Evolutionary conservation across 2,113 vertebrate genomes (phyloP), one percentile per base, ranked within the genome.

Genomic region (Haemorhous mexicanus): DNA sequence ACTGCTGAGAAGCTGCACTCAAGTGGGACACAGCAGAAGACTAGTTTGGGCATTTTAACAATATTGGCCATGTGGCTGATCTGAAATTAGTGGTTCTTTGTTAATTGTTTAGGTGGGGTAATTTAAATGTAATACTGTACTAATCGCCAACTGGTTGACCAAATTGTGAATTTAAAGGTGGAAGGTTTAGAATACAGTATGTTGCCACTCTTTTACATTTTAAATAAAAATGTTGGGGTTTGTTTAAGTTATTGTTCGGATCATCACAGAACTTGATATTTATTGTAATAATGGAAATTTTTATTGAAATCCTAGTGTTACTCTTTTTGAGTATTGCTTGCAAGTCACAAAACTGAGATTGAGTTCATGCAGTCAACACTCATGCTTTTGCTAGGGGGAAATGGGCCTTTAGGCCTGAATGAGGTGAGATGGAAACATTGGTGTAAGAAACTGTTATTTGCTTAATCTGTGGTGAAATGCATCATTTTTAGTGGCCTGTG

Each of bases 51-150:
- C 96, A 96, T 96, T 97, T 87, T 70, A 81, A 72, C 85, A 67
- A 49, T 73, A 70, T 26, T 77, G 68, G 86, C 80, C 53, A 17
- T 49, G 55, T 68, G 82, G 49, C 59, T 95, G 84, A 91, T 93
- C 52, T 73, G 83, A 93, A 69, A 94, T 91, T 70, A 89, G 33
- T 90, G 46, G 41, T 93, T 96, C 82, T 96, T 91, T 80, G 84
- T 94, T 95, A 84, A 84, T 95, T 97, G 50, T 97, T 73, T 94
- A 41, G 61, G 33, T 35, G 55, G 68, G 63, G n/a, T 95, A 97
- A 96, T 96, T 97, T 97, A 96, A 96, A 91, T 86, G 78, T 96
- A 84, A 90, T 96, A 89, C 90, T 95, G 72, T 98, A 80, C 97
- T 96, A 90, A 96, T 97, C 89, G 89, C 58, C 88, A 87, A 76